phyloP scores from a whole-genome alignment of 2,888 invertebrate species.

The Apodemia zela region DNA sequence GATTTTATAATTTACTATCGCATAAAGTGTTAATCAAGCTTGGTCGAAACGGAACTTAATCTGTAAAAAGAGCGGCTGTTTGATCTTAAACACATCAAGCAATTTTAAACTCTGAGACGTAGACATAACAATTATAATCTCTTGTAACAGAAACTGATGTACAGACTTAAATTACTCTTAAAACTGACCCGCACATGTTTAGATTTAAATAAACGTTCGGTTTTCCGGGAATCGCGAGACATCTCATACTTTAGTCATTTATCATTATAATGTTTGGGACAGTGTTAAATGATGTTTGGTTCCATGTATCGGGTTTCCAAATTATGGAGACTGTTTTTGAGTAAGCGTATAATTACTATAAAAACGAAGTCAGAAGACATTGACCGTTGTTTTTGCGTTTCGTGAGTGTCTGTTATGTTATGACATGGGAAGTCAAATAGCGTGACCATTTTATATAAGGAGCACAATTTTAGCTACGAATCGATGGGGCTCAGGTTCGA shows the following conservation, averaged over 20 bases:
- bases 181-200: slow-evolving; percentile 31
- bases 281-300: slow-evolving; percentile 37
- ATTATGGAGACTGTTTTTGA: slow-evolving; percentile 22
- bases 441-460: background rate
- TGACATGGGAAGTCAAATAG: background rate
- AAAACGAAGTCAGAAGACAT: background rate
- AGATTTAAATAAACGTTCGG: slow-evolving; percentile 21
- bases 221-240: slow-evolving; percentile 46
- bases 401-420: background rate
- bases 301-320: slow-evolving; percentile 46
- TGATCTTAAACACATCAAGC: too few relatives aligned
- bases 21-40: too few relatives aligned
- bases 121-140: too few relatives aligned
- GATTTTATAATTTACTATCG: too few relatives aligned
- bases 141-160: too few relatives aligned
- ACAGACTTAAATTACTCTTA: too few relatives aligned
- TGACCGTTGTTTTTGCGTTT: slow-evolving; percentile 1
- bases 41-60: too few relatives aligned
- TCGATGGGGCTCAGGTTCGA: too few relatives aligned
- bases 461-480: too few relatives aligned
- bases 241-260: slow-evolving; percentile 45
- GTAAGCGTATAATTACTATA: slow-evolving; percentile 10
- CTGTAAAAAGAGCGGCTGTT: too few relatives aligned
- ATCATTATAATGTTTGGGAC: slow-evolving; percentile 42
- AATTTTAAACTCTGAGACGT: too few relatives aligned